These are phyloP conservation scores for Tetragnatha montana DNA, from an alignment of 2,888 invertebrate genomes.

Conservation along the genomic window DNA sequence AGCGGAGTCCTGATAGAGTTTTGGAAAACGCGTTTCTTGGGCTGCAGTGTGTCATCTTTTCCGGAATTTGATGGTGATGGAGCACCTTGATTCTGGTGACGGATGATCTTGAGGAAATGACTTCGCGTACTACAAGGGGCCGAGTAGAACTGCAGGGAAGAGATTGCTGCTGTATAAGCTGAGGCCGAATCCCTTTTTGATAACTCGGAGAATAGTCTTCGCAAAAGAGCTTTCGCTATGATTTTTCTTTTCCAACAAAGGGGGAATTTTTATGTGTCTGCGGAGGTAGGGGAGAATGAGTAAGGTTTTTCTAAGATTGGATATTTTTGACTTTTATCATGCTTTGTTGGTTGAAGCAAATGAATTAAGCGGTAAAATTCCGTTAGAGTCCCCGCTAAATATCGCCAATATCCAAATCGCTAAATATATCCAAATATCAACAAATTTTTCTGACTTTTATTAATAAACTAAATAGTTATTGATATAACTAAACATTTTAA, in stretches of 20 bases:
- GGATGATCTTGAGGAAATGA: constrained; percentile 63
- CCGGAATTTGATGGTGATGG: constrained; percentile 58
- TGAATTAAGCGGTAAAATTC: too few species aligned
- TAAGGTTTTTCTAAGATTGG: not conserved
- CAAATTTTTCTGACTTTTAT: too few species aligned
- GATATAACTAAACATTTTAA: too few species aligned
- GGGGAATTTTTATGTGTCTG: not conserved
- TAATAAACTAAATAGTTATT: too few species aligned
- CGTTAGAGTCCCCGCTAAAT: too few species aligned
- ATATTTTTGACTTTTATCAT: too few species aligned
- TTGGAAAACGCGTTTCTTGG: constrained; percentile 21
- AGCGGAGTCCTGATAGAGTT: constrained; percentile 34
- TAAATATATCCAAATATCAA: too few species aligned
- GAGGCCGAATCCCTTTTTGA: constrained; percentile 28
- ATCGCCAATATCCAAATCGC: too few species aligned
- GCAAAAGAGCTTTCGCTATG: constrained; percentile 6
- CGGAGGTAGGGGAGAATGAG: not conserved
- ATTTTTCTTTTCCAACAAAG: not conserved
- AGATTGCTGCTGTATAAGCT: constrained; percentile 20
- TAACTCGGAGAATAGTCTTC: not conserved
- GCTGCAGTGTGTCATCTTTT: constrained; percentile 39
- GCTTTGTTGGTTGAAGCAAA: too few species aligned
- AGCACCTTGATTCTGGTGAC: constrained; percentile 50
- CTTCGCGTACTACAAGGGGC: constrained; percentile 49
- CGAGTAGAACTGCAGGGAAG: constrained; percentile 25